Evolutionary conservation across 2,888 invertebrate genomes (phyloP).

Genomic region (Lasioglossum leucozonium): DNA sequence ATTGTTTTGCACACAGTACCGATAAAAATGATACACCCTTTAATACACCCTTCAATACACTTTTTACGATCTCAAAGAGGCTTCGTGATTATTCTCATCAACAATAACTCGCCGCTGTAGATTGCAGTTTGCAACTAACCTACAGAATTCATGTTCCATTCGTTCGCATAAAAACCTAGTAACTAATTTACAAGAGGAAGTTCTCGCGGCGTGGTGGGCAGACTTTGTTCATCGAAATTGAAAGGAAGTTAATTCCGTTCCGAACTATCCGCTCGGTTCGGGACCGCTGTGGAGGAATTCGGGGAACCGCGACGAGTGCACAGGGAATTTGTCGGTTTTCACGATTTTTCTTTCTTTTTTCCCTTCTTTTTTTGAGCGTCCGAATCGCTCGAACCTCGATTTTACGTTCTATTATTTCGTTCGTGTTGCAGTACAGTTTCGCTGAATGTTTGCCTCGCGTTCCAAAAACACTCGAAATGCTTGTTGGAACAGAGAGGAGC

Average conservation of each 20-base stretch:
- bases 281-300: not conserved
- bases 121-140: not conserved
- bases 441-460: not conserved
- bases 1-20: no score
- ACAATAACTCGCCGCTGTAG: not conserved
- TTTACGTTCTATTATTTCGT: not conserved
- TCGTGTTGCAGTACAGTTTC: not conserved
- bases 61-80: no score
- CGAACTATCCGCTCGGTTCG: not conserved
- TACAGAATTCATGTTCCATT: not conserved
- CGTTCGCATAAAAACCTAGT: not conserved
- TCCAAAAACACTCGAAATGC: not conserved
- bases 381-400: not conserved
- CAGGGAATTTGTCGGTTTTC: not conserved
- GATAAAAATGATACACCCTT: no score
- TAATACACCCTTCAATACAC: no score
- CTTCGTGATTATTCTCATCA: not conserved
- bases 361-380: not conserved
- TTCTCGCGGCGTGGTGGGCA: not conserved
- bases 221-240: not conserved
- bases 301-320: not conserved
- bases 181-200: not conserved
- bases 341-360: not conserved
- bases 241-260: not conserved
- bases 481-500: not conserved